A percentile compares a stretch with the other conserved stretches of the same genome.
phyloP scores from a whole-genome alignment of 2,113 vertebrate genomes.

The Gasterosteus nipponicus region DNA sequence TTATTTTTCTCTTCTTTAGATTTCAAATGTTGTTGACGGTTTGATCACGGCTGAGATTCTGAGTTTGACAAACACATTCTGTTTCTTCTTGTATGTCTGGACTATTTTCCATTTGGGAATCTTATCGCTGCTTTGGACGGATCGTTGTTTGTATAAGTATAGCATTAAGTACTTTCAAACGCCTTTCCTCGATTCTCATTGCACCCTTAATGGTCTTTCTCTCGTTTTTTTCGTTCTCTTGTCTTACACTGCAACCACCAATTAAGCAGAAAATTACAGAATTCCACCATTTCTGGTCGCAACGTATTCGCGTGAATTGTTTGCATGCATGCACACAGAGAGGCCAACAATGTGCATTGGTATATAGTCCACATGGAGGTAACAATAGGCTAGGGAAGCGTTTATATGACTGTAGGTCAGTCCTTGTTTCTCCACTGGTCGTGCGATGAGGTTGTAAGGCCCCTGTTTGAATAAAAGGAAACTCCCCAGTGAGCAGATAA shows the following conservation, averaged over 20 bases:
- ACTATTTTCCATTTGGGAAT: neutral
- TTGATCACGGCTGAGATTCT: neutral
- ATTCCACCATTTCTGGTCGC: conserved; percentile 16
- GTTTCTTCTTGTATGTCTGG: neutral
- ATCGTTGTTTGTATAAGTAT: neutral
- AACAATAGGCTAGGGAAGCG: neutral
- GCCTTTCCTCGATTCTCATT: neutral
- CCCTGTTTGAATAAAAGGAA: conserved; percentile 22
- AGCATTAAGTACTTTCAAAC: neutral
- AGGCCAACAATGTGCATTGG: conserved; percentile 5
- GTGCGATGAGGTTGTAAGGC: conserved; percentile 46
- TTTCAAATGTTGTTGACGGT: neutral
- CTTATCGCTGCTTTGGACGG: neutral
- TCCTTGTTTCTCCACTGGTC: conserved; percentile 9
- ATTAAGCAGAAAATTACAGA: conserved; percentile 48
- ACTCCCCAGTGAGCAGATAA: conserved; percentile 24
- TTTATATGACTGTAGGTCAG: neutral
- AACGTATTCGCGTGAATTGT: neutral
- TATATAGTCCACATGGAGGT: neutral
- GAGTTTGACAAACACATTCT: neutral
- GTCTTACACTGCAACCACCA: conserved; percentile 38
- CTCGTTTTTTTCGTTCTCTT: conserved; percentile 26
- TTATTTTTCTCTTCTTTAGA: neutral
- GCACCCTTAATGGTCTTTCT: neutral
- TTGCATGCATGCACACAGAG: neutral